Evolutionary conservation across 2,797 vertebrate species (phyloP).

Genomic region (Tragopan temminckii): DNA sequence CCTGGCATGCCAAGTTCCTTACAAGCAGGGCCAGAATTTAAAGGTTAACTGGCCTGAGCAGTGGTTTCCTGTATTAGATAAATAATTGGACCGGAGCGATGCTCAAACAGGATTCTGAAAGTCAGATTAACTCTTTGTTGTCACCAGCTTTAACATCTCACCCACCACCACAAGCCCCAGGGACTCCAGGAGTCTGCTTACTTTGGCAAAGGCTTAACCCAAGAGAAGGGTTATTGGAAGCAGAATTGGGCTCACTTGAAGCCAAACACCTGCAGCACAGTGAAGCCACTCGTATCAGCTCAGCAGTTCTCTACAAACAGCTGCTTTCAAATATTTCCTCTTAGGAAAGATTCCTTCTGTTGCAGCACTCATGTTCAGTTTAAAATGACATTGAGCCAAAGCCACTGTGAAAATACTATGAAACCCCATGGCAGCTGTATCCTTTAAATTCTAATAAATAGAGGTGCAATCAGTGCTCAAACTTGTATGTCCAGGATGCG

Average conservation of each 20-base stretch:
- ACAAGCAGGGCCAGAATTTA: constrained; percentile 32
- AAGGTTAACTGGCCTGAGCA: constrained; percentile 60
- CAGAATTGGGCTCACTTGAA: neutral
- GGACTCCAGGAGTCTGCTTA: accelerated
- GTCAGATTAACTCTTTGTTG: constrained; percentile 29
- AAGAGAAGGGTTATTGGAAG: neutral
- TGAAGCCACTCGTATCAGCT: neutral
- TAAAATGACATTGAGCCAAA: neutral
- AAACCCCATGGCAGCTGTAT: neutral
- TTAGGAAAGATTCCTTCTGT: neutral
- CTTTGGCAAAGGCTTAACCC: neutral
- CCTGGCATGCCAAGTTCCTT: constrained; percentile 43
- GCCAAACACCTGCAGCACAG: constrained; percentile 24
- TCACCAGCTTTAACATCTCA: neutral
- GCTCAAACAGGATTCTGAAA: constrained; percentile 4
- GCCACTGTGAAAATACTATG: neutral
- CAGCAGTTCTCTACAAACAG: neutral
- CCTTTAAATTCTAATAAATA: neutral
- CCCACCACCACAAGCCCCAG: neutral
- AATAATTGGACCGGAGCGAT: constrained; percentile 1
- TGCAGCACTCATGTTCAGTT: accelerated
- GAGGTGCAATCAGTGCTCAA: neutral
- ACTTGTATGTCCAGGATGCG: accelerated
- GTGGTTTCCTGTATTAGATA: constrained; percentile 63
- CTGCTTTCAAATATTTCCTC: neutral